Evolutionary conservation across 2,113 vertebrate genomes (phyloP).

Genomic region (Nestor notabilis): DNA sequence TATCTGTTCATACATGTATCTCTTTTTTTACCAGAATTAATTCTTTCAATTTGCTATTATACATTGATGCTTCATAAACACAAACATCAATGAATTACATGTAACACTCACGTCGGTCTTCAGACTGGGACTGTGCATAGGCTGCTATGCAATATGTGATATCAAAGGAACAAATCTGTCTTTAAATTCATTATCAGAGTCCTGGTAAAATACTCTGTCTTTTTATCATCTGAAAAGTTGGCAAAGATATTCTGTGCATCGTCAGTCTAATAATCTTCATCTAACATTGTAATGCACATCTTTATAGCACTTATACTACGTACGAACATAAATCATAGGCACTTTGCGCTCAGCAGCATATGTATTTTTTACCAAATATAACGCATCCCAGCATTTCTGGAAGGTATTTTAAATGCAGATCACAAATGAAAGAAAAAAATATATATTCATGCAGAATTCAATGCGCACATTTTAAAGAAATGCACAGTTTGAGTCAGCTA

Average conservation of each 20-base stretch:
- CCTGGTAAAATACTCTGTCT: not conserved
- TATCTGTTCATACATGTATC: not conserved
- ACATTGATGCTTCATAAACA: not conserved
- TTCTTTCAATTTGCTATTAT: not conserved
- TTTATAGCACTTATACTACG: not conserved
- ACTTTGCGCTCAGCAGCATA: not conserved
- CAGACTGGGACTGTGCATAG: not conserved
- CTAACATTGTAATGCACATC: not conserved
- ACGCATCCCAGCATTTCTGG: not conserved
- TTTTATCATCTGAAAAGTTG: not conserved
- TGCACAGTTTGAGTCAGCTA: not conserved
- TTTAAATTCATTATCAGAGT: not conserved
- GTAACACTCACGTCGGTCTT: not conserved
- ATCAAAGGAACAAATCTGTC: not conserved
- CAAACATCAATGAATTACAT: not conserved
- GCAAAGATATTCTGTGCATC: not conserved
- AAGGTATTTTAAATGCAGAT: not conserved
- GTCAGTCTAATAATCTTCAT: not conserved
- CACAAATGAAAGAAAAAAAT: not conserved
- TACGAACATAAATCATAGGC: not conserved
- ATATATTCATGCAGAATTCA: not conserved
- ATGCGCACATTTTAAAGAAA: not conserved
- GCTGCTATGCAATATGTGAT: not conserved
- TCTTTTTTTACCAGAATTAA: not conserved
- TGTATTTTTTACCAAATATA: not conserved